Evolutionary conservation across 1,140 invertebrate genomes (phyloP).

Genomic region (Pseudomyrmex flavicornis): DNA sequence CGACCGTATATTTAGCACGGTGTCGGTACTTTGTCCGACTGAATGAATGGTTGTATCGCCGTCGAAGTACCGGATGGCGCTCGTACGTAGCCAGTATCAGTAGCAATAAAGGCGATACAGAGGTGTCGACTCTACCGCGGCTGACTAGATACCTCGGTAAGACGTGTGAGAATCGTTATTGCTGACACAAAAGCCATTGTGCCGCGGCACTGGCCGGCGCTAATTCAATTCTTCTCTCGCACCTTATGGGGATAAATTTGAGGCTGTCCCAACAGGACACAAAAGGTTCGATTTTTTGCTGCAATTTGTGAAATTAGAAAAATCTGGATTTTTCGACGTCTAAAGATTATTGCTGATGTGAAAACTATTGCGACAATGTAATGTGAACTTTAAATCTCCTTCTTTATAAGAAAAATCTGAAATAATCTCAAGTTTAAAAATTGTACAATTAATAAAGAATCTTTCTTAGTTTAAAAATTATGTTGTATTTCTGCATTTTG

Average conservation of each 20-base stretch:
- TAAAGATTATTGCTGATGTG: too few species aligned
- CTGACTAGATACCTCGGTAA: constrained; percentile 35
- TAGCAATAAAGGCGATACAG: constrained; percentile 71
- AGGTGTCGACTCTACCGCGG: constrained; percentile 55
- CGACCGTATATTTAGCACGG: constrained; percentile 78
- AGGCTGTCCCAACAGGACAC: background rate
- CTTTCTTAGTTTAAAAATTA: too few species aligned
- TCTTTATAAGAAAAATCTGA: too few species aligned
- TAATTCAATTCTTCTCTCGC: constrained; percentile 25
- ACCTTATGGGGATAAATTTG: constrained; percentile 8
- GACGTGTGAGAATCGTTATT: constrained; percentile 65
- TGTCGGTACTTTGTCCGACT: constrained; percentile 79
- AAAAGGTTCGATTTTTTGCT: too few species aligned
- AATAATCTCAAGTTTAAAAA: too few species aligned
- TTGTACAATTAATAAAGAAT: too few species aligned
- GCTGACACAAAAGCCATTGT: constrained; percentile 15
- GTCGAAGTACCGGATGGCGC: constrained; percentile 64
- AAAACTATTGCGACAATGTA: too few species aligned
- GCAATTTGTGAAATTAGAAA: too few species aligned
- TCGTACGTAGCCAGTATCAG: constrained; percentile 61
- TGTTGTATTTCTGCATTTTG: too few species aligned
- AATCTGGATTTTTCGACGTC: too few species aligned
- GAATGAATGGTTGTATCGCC: constrained; percentile 76
- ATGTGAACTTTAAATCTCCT: too few species aligned
- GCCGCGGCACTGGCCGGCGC: background rate